A percentile compares a stretch with the other conserved stretches of the same genome.
These are phyloP conservation scores for Indicator maculatus DNA, from an alignment of 2,113 vertebrate species.

Conservation along the genomic window DNA sequence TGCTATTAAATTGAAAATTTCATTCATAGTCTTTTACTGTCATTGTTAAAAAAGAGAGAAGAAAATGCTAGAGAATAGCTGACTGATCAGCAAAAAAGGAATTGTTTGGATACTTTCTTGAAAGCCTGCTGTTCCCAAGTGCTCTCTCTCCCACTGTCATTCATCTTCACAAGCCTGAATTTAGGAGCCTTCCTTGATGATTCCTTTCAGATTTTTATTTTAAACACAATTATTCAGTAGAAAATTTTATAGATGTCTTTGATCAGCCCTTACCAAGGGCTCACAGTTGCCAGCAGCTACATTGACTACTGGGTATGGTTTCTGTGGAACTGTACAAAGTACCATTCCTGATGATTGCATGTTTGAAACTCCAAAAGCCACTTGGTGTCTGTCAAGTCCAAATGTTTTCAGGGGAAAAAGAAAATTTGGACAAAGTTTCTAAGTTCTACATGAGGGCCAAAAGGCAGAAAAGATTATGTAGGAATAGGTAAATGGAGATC, in stretches of 20 bases:
- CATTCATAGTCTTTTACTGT: neutral
- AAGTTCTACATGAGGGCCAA: neutral
- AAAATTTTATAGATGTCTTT: conserved; percentile 12
- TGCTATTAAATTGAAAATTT: neutral
- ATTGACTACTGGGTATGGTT: neutral
- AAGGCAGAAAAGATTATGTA: neutral
- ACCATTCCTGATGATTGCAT: rapidly evolving
- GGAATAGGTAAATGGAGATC: neutral
- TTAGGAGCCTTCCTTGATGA: neutral
- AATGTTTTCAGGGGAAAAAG: neutral
- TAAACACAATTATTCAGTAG: neutral
- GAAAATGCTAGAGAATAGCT: neutral
- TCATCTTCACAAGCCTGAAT: neutral
- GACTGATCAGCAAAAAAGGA: neutral
- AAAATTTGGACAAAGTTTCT: neutral
- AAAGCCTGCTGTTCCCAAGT: neutral
- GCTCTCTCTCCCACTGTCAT: neutral
- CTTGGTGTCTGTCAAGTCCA: rapidly evolving
- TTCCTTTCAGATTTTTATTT: neutral
- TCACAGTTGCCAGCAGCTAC: neutral
- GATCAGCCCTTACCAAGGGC: neutral
- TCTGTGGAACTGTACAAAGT: rapidly evolving
- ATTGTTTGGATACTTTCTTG: neutral
- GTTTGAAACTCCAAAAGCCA: neutral
- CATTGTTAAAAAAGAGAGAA: neutral